Evolutionary conservation across 1,140 invertebrate genomes (phyloP).

Genomic region (Cryptotermes secundus): DNA sequence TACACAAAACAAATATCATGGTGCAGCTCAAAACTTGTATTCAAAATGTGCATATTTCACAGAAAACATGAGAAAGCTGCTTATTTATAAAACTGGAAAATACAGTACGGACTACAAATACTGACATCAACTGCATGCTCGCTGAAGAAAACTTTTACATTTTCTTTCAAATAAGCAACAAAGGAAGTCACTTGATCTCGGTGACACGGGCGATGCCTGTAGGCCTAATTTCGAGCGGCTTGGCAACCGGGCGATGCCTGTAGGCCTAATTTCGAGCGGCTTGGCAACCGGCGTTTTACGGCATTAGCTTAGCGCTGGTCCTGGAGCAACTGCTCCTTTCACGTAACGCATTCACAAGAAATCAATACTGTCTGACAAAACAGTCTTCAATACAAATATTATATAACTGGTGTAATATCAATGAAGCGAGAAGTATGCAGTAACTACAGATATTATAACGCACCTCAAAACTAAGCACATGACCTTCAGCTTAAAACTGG

Average conservation of each 20-base stretch:
- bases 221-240: neutral
- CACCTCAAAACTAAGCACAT: neutral
- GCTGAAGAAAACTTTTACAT: neutral
- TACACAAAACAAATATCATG: no score
- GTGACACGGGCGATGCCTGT: neutral
- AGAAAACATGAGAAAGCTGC: no score
- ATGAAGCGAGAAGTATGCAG: neutral
- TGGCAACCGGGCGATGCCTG: neutral
- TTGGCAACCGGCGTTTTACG: conserved; percentile 1
- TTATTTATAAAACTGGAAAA: no score
- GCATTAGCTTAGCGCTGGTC: neutral
- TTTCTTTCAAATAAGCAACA: neutral
- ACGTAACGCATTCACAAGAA: neutral
- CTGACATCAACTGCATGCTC: neutral
- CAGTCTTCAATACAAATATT: neutral
- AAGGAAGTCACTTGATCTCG: neutral
- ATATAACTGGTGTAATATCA: neutral
- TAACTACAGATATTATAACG: neutral
- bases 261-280: conserved; percentile 3
- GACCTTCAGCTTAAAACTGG: conserved; percentile 31
- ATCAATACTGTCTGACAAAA: neutral
- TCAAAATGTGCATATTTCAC: no score
- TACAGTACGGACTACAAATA: no score
- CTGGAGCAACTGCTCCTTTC: neutral
- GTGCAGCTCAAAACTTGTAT: no score